phyloP scores from a whole-genome alignment of 2,888 invertebrate species.

The Nudaria mundana region DNA sequence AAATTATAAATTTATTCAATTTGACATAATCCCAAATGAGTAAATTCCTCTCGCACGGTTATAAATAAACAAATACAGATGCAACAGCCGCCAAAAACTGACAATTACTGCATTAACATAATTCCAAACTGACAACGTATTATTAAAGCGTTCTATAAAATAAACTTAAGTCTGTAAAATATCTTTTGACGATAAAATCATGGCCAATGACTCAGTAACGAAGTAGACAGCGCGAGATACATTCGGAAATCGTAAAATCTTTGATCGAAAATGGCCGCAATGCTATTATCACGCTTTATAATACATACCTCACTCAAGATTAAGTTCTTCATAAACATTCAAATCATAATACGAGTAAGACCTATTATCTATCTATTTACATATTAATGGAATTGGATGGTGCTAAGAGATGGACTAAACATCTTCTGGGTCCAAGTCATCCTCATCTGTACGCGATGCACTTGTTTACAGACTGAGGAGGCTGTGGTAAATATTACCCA shows the following conservation, averaged over 20 bases:
- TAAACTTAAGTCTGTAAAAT: slow-evolving; percentile 22
- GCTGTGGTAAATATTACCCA: too few species aligned
- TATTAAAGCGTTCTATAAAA: slow-evolving; percentile 17
- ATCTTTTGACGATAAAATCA: slow-evolving; percentile 23
- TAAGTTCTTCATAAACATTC: slow-evolving; percentile 18
- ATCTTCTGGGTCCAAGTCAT: too few species aligned
- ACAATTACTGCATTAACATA: slow-evolving; percentile 15
- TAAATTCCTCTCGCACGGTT: too few species aligned
- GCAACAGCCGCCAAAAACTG: slow-evolving; percentile 15
- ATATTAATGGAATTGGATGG: too few species aligned
- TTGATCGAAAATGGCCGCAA: slow-evolving; percentile 14
- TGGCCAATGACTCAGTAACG: slow-evolving; percentile 27
- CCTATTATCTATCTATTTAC: not conserved
- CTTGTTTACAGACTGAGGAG: too few species aligned
- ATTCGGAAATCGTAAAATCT: slow-evolving; percentile 25
- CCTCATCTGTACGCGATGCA: too few species aligned
- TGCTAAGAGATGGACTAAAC: too few species aligned
- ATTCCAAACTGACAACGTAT: slow-evolving; percentile 21
- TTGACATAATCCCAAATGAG: too few species aligned
- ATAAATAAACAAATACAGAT: not conserved
- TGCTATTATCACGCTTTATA: slow-evolving; percentile 19
- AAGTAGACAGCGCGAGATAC: slow-evolving; percentile 20
- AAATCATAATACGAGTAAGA: slow-evolving; percentile 13
- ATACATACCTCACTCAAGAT: slow-evolving; percentile 9
- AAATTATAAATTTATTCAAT: too few species aligned